These are phyloP conservation scores for Sigmodon hispidus DNA, from an alignment of 2,113 vertebrate genomes.

Conservation along the genomic window DNA sequence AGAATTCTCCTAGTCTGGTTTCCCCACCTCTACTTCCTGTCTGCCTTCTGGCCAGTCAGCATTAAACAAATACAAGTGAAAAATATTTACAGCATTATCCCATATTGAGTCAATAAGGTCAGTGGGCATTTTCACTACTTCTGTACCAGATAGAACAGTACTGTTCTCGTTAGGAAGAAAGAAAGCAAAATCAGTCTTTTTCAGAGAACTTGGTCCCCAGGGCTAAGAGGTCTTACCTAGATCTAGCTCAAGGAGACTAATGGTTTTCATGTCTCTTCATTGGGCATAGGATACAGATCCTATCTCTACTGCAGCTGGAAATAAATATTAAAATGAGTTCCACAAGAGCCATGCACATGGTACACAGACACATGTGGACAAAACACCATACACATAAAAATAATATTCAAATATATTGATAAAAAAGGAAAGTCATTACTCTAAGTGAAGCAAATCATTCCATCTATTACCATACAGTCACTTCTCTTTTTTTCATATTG, in stretches of 20 bases:
- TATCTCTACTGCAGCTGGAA: background rate
- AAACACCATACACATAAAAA: background rate
- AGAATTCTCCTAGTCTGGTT: too few relatives aligned
- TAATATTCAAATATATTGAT: background rate
- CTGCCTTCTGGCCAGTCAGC: too few relatives aligned
- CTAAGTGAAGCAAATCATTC: background rate
- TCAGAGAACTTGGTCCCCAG: background rate
- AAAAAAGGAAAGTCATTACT: background rate
- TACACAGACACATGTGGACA: background rate
- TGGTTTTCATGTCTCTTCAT: too few relatives aligned
- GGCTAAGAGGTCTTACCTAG: background rate
- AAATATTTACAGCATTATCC: too few relatives aligned
- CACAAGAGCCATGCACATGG: background rate
- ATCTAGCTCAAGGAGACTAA: background rate
- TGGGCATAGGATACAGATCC: background rate
- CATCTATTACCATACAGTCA: background rate
- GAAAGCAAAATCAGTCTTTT: background rate
- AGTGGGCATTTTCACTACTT: background rate
- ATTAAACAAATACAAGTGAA: too few relatives aligned
- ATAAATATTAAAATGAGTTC: background rate
- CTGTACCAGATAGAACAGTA: background rate
- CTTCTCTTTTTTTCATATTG: background rate
- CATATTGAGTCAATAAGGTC: background rate
- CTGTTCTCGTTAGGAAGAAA: background rate
- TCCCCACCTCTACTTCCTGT: too few relatives aligned